Evolutionary conservation across 2,113 vertebrate species (phyloP), one percentile per base, ranked within the genome.

Genomic region (Anseranas semipalmata): DNA sequence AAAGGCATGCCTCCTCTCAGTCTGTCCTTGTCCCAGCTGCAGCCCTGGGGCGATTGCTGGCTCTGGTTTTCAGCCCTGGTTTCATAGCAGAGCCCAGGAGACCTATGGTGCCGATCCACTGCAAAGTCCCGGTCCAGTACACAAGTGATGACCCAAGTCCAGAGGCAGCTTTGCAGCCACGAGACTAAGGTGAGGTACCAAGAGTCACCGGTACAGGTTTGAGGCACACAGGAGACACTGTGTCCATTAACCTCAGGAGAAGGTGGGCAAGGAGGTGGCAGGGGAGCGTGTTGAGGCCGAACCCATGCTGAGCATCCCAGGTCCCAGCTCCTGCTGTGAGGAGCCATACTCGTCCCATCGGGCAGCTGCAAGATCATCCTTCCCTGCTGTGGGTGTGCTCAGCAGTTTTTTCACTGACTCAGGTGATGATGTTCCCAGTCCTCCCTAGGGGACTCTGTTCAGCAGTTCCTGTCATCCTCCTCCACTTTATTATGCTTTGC

Each of bases 401-500:
- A 10, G 60, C 86, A 89, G 68, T 37, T 66, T 88, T 90, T 90
- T 73, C 68, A 74, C 85, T 95, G 83, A 83, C 79, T 95, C 72
- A 77, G 80, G 68, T 84, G 65, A 71, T 90, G 76, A 67, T 4
- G 7, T 25, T 96, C 24, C 18, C 35, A 74, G 56, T 5, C 43
- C 37, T 84, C 83, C 84, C 72, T 37, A 32, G 90, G 79, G 91
- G 83, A 70, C 33, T 24, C 59, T 6, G 1, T 90, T 95, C 91
- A 95, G 86, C 94, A 90, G 68, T 89, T 93, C 93, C 68, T 86
- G 80, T 95, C 68, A 63, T 68, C 77, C 68, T 79, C 76, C 76
- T 90, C 73, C 76, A 85, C 89, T 93, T 95, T 77, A 86, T 96
- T 90, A 93, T 46, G 70, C 28, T 89, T 89, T 89, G 77, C 76